Evolutionary conservation across 2,797 vertebrate genomes (phyloP).

Genomic region (Lepilemur ruficaudatus): DNA sequence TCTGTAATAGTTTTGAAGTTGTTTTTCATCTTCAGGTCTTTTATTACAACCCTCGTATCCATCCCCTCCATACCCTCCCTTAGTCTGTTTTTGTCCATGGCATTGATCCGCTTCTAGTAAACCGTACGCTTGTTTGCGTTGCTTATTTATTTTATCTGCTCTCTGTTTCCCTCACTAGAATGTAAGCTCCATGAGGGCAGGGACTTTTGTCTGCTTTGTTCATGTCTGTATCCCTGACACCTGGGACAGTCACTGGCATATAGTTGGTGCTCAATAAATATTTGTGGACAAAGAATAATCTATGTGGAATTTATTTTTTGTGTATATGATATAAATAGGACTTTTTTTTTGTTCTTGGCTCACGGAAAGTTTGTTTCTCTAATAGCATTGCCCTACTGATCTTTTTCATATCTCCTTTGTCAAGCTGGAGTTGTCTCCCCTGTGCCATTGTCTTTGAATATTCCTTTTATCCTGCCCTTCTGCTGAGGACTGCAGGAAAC

Average conservation of each 20-base stretch:
- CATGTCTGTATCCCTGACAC: background rate
- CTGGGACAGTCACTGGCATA: background rate
- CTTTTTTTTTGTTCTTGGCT: background rate
- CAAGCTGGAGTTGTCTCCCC: background rate
- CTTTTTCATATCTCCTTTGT: background rate
- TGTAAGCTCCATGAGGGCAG: conserved; percentile 57
- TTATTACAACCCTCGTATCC: background rate
- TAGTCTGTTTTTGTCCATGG: background rate
- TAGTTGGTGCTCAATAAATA: conserved; percentile 60
- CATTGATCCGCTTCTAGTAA: background rate
- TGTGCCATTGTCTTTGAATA: background rate
- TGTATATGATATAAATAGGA: conserved; percentile 18
- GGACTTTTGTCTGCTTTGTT: background rate
- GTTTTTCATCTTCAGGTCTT: background rate
- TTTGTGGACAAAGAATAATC: conserved; percentile 56
- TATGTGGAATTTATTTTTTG: background rate
- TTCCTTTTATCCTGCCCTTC: background rate
- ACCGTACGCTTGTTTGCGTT: background rate
- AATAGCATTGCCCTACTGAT: background rate
- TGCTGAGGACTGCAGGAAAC: background rate
- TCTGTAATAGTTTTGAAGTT: background rate
- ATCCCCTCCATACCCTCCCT: rapidly evolving
- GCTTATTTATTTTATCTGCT: background rate
- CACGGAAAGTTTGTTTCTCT: background rate
- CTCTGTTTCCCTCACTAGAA: conserved; percentile 15